Conservation (phyloP, 2,888 invertebrate genomes). For the Craniophora ligustri region DNA sequence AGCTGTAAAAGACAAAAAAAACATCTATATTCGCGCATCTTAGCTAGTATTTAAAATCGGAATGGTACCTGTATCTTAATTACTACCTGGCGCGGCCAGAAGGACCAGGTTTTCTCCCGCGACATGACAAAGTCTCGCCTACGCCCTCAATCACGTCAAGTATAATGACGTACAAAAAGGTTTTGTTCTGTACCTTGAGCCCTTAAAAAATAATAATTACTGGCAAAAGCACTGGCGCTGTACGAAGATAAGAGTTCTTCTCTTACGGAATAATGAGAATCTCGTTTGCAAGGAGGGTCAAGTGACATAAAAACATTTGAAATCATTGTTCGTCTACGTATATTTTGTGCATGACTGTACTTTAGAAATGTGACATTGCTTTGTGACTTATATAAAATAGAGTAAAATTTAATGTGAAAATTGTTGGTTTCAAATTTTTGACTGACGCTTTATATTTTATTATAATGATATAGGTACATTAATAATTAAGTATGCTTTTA, state of each 20-base stretch:
- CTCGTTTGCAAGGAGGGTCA: constrained; percentile 37
- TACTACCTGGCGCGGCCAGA: constrained; percentile 9
- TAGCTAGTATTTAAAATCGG: constrained; percentile 9
- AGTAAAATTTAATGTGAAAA: too few species aligned
- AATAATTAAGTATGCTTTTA: too few species aligned
- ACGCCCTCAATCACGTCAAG: constrained; percentile 41
- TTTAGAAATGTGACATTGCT: background rate
- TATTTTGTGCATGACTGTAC: constrained; percentile 34
- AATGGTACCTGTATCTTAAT: constrained; percentile 34
- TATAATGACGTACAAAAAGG: constrained; percentile 51
- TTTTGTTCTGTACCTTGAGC: constrained; percentile 42
- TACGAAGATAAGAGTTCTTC: constrained; percentile 50
- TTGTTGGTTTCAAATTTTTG: too few species aligned
- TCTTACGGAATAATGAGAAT: constrained; percentile 43
- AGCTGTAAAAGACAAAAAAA: too few species aligned
- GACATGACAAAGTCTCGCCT: constrained; percentile 36
- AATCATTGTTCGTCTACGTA: constrained; percentile 22
- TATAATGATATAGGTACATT: too few species aligned
- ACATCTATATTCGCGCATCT: background rate
- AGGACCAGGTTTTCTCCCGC: background rate
- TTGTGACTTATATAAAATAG: background rate
- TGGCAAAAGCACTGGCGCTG: constrained; percentile 43
- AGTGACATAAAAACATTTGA: constrained; percentile 45
- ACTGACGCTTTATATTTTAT: too few species aligned
- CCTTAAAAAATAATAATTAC: constrained; percentile 56